Percentiles rank a stretch among this genome's conserved stretches.
These are phyloP conservation scores for Antennarius striatus DNA, from an alignment of 2,113 vertebrate species.

Conservation along the genomic window DNA sequence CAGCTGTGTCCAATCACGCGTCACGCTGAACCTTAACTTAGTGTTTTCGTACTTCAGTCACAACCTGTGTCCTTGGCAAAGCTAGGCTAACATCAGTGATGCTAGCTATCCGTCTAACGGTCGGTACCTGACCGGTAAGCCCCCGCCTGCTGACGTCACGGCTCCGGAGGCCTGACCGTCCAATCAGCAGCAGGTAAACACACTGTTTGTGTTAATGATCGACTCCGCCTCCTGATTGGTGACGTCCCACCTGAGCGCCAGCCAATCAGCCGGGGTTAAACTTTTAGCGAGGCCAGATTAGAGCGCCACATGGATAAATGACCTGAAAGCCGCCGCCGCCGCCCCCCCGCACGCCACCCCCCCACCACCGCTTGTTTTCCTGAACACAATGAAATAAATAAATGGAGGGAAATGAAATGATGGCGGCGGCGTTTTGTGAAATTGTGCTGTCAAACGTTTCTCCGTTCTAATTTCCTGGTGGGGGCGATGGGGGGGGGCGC, in stretches of 20 bases:
- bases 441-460: constrained; percentile 80
- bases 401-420: constrained; percentile 73
- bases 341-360: constrained; percentile 40
- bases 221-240: constrained; percentile 23
- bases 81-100: too few relatives aligned
- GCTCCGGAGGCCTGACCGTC: too few relatives aligned
- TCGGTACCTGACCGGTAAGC: too few relatives aligned
- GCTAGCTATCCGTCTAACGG: too few relatives aligned
- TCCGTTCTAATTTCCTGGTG: constrained; percentile 80
- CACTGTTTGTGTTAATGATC: background rate
- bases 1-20: too few relatives aligned
- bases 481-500: constrained; percentile 73
- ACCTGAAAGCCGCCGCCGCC: constrained; percentile 19
- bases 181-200: too few relatives aligned
- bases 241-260: constrained; percentile 2
- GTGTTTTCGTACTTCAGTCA: too few relatives aligned
- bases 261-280: constrained; percentile 38
- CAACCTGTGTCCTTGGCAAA: too few relatives aligned
- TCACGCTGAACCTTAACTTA: too few relatives aligned
- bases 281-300: background rate
- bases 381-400: constrained; percentile 75
- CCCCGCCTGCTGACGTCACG: too few relatives aligned
- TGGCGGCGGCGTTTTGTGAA: constrained; percentile 77
- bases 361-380: constrained; percentile 61
- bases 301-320: constrained; percentile 43